A percentile compares a stretch with the other conserved stretches of the same genome.
phyloP scores from a whole-genome alignment of 92 coral and sea anemone species.

The Heliopora coerulea region DNA sequence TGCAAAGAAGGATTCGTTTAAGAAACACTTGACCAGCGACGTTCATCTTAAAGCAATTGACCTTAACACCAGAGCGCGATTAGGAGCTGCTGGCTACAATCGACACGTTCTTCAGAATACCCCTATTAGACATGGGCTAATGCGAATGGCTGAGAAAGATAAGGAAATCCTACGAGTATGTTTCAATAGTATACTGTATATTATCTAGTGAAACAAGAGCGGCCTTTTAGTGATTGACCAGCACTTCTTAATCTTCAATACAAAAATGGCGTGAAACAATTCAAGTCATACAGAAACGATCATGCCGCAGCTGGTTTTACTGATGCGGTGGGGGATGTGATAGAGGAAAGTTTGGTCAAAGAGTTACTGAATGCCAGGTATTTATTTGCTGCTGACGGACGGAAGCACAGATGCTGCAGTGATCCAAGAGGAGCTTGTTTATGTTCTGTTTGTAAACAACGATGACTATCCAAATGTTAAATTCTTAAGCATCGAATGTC shows the following conservation, averaged over 20 bases:
- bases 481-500: constrained; percentile 16
- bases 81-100: too few relatives aligned
- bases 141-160: too few relatives aligned
- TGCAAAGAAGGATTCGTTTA: too few relatives aligned
- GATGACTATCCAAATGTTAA: neutral
- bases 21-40: too few relatives aligned
- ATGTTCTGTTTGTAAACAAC: neutral
- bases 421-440: constrained; percentile 11
- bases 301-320: neutral
- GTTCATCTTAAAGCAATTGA: too few relatives aligned
- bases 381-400: neutral
- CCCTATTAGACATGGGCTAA: too few relatives aligned
- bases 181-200: constrained; percentile 38
- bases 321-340: neutral
- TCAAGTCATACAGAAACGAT: constrained; percentile 1
- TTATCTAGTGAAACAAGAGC: constrained; percentile 28
- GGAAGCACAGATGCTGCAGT: constrained; percentile 16
- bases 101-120: too few relatives aligned
- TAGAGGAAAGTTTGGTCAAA: neutral
- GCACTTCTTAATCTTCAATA: constrained; percentile 20
- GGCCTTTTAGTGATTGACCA: constrained; percentile 24
- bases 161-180: too few relatives aligned
- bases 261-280: constrained; percentile 13
- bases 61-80: too few relatives aligned
- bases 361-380: neutral